Percentiles rank a stretch among this genome's conserved stretches.
Evolutionary conservation across 2,888 invertebrate species (phyloP).

Genomic region (Polydrusus cervinus): DNA sequence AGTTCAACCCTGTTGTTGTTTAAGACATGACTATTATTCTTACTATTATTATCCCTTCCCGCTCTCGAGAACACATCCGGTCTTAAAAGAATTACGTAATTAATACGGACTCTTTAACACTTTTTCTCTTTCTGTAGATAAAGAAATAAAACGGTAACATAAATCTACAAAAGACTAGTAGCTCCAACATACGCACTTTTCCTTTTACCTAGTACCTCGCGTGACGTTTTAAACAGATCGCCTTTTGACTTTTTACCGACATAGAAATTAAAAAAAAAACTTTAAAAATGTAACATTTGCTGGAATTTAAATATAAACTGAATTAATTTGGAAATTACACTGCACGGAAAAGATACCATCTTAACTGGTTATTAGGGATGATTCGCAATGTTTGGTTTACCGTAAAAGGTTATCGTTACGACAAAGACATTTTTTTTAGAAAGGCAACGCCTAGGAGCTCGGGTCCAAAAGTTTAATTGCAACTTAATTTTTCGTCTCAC

Average conservation of each 20-base stretch:
- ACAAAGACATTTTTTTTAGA: too few species aligned
- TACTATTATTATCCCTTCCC: too few species aligned
- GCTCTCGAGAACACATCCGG: too few species aligned
- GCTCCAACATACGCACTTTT: slow-evolving; percentile 27
- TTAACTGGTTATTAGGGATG: slow-evolving; percentile 37
- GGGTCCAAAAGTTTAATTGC: too few species aligned
- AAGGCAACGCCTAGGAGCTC: too few species aligned
- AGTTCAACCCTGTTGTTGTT: too few species aligned
- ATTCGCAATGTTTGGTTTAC: neutral
- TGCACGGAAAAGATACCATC: slow-evolving; percentile 40
- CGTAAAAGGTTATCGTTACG: neutral
- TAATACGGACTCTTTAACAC: neutral
- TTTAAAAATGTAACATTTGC: slow-evolving; percentile 42
- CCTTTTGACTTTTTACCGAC: slow-evolving; percentile 49
- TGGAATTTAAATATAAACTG: slow-evolving; percentile 52
- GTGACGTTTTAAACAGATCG: slow-evolving; percentile 43
- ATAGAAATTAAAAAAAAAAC: slow-evolving; percentile 24
- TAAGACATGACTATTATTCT: too few species aligned
- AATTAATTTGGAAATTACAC: slow-evolving; percentile 49
- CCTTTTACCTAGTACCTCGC: slow-evolving; percentile 44
- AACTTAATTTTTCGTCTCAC: too few species aligned
- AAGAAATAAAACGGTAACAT: slow-evolving; percentile 45
- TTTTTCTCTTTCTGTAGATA: slow-evolving; percentile 35
- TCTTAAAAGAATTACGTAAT: slow-evolving; percentile 11
- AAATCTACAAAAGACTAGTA: slow-evolving; percentile 51